Conservation (phyloP, 2,113 vertebrate genomes). For the Colaptes auratus region DNA sequence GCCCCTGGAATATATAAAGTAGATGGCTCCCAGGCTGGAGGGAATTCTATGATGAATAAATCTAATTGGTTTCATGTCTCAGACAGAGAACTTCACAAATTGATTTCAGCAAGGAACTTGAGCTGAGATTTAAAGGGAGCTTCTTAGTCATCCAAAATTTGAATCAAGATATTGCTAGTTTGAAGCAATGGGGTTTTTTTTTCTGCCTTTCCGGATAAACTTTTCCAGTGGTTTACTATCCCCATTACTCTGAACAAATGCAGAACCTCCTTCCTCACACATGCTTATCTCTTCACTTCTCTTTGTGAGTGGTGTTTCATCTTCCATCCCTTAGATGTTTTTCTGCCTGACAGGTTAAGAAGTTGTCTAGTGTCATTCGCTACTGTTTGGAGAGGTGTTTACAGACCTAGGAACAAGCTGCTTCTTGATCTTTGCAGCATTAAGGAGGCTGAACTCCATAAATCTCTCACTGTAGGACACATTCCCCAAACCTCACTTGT, state of each 20-base stretch:
- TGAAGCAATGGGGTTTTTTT: neutral
- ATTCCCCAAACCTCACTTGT: neutral
- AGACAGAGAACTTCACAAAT: neutral
- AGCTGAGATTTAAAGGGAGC: neutral
- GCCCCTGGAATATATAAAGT: neutral
- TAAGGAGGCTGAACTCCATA: neutral
- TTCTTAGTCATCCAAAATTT: neutral
- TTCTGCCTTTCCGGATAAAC: neutral
- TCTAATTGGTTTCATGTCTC: neutral
- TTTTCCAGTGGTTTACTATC: neutral
- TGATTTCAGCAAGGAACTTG: neutral
- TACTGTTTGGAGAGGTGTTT: neutral
- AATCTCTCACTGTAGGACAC: neutral
- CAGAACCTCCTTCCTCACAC: neutral
- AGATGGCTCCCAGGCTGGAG: neutral
- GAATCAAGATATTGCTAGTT: neutral
- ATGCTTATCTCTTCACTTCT: neutral
- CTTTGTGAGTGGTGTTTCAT: neutral
- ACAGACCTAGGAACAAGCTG: neutral
- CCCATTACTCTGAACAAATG: neutral
- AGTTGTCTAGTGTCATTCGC: neutral
- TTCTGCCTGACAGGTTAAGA: neutral
- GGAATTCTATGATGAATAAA: neutral
- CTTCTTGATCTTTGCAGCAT: neutral
- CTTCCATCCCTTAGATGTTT: neutral